Evolutionary conservation across 2,113 vertebrate genomes (phyloP).

Genomic region (Accipiter cooperii): DNA sequence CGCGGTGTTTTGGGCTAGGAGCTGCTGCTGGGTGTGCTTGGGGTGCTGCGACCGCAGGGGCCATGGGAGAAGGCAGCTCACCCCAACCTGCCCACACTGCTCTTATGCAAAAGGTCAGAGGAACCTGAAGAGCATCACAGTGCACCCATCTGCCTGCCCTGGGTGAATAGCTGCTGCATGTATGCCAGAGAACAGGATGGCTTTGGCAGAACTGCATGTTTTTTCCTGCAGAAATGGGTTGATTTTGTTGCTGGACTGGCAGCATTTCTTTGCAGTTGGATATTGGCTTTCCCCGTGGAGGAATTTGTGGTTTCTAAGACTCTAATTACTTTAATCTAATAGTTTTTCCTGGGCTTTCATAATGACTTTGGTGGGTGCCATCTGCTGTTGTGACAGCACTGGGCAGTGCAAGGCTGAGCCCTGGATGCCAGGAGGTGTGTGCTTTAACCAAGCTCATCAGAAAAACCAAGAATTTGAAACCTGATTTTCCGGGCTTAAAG

Average conservation of each 20-base stretch:
- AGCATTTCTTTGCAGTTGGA: neutral
- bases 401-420: neutral
- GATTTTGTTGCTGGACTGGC: neutral
- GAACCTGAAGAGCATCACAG: neutral
- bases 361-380: conserved; percentile 15
- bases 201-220: neutral
- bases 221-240: neutral
- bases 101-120: neutral
- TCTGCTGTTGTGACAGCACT: neutral
- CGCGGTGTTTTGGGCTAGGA: neutral
- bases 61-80: neutral
- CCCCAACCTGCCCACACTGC: neutral
- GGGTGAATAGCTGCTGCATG: neutral
- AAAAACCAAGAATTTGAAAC: conserved; percentile 1
- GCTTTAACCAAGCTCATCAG: neutral
- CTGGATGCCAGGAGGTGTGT: neutral
- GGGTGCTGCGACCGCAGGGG: neutral
- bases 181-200: neutral
- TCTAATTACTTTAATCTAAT: conserved; percentile 35
- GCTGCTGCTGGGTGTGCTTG: neutral
- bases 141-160: neutral
- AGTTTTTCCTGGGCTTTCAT: conserved; percentile 12
- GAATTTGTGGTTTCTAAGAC: conserved; percentile 32
- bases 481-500: conserved; percentile 12
- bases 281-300: neutral